phyloP scores from a whole-genome alignment of 2,797 vertebrate genomes.

The Chromobotia macracanthus region DNA sequence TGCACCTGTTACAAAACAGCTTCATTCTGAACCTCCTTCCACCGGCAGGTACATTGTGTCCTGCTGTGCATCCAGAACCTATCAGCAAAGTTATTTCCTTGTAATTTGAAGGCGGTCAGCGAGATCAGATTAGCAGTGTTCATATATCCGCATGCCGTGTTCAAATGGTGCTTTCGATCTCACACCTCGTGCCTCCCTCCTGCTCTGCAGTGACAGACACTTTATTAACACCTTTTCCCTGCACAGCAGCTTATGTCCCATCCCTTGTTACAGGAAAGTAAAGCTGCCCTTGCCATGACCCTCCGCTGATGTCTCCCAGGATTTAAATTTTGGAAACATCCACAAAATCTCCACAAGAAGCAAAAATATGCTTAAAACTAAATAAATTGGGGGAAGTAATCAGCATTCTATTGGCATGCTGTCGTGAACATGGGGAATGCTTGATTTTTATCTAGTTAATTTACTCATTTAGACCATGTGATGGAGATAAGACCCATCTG shows the following conservation, averaged over 20 bases:
- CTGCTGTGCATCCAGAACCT: conserved; percentile 3
- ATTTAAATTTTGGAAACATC: conserved; percentile 46
- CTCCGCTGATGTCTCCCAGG: conserved; percentile 13
- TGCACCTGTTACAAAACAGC: background rate
- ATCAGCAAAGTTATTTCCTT: conserved; percentile 10
- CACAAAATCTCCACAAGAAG: conserved; percentile 18
- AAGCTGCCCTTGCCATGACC: conserved; percentile 51
- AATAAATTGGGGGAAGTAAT: conserved; percentile 14
- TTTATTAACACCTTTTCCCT: conserved; percentile 35
- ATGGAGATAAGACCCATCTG: conserved; percentile 54
- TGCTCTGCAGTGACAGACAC: conserved; percentile 31
- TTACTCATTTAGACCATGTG: conserved; percentile 54
- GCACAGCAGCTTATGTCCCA: conserved; percentile 37
- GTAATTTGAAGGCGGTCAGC: conserved; percentile 2
- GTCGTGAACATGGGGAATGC: background rate
- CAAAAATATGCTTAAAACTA: conserved; percentile 17
- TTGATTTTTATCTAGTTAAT: conserved; percentile 56
- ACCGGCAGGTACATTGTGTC: background rate
- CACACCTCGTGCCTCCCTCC: background rate
- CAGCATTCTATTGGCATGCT: conserved; percentile 27
- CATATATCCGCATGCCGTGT: conserved; percentile 2
- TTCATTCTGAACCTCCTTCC: background rate
- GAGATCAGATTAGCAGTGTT: conserved; percentile 32
- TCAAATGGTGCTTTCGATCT: conserved; percentile 20
- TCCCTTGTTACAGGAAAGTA: conserved; percentile 35